A percentile compares a stretch with the other conserved stretches of the same genome.
Evolutionary conservation across 2,888 invertebrate species (phyloP).

Genomic region (Sesia apiformis): DNA sequence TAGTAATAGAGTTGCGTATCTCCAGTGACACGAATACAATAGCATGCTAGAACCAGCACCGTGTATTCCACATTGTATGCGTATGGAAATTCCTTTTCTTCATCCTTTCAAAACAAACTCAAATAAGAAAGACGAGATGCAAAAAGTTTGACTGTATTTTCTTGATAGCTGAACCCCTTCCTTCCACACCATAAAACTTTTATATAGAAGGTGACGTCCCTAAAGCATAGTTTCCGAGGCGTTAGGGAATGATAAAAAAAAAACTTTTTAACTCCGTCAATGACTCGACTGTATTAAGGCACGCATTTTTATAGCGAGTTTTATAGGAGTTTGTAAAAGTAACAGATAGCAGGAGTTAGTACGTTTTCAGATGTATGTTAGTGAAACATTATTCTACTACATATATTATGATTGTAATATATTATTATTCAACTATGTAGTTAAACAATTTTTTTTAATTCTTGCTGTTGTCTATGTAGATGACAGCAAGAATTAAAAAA

Average conservation of each 20-base stretch:
- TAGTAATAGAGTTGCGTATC: too few species aligned
- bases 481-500: too few species aligned
- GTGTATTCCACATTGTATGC: too few species aligned
- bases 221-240: slow-evolving; percentile 50
- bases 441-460: too few species aligned
- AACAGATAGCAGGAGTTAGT: background rate
- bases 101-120: background rate
- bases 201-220: slow-evolving; percentile 56
- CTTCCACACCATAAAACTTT: slow-evolving; percentile 67
- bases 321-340: background rate
- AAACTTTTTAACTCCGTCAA: slow-evolving; percentile 34
- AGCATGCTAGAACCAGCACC: too few species aligned
- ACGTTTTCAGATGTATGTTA: background rate
- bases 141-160: slow-evolving; percentile 53
- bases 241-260: slow-evolving; percentile 52
- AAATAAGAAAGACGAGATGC: slow-evolving; percentile 36
- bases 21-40: too few species aligned
- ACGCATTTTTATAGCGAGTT: slow-evolving; percentile 16
- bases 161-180: slow-evolving; percentile 59
- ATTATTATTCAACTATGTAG: too few species aligned
- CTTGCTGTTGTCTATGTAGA: too few species aligned
- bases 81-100: too few species aligned
- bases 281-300: slow-evolving; percentile 30
- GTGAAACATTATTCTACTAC: too few species aligned
- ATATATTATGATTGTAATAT: too few species aligned